phyloP scores from a whole-genome alignment of 2,888 invertebrate species.

The Drosophila birchii region DNA sequence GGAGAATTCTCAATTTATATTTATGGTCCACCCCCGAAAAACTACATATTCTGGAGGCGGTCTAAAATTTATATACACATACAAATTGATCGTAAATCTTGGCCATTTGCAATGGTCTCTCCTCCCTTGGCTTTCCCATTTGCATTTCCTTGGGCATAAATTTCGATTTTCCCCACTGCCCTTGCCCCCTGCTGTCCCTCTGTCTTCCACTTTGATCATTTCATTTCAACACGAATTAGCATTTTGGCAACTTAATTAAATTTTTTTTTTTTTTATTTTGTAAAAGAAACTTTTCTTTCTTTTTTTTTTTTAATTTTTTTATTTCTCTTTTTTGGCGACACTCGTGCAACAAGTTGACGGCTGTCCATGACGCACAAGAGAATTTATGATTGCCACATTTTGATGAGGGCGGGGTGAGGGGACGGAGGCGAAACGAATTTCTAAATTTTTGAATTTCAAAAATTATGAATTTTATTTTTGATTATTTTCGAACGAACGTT shows the following conservation, averaged over 20 bases:
- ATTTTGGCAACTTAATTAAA: slow-evolving; percentile 57
- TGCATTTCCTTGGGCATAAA: slow-evolving; percentile 38
- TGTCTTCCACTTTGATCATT: slow-evolving; percentile 42
- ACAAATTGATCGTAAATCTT: slow-evolving; percentile 68
- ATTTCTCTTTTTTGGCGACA: slow-evolving; percentile 9
- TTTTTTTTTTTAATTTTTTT: background rate
- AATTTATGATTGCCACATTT: slow-evolving; percentile 71
- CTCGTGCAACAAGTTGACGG: slow-evolving; percentile 78
- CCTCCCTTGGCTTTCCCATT: slow-evolving; percentile 10
- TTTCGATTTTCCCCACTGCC: slow-evolving; percentile 34
- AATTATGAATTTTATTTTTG: slow-evolving; percentile 55
- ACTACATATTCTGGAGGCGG: slow-evolving; percentile 28
- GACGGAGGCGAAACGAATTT: background rate
- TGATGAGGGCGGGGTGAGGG: background rate
- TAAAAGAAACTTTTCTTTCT: too few species aligned
- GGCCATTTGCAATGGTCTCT: slow-evolving; percentile 20
- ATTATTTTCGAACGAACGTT: slow-evolving; percentile 18
- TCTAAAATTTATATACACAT: slow-evolving; percentile 13
- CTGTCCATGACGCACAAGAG: slow-evolving; percentile 71
- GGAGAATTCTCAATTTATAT: slow-evolving; percentile 39
- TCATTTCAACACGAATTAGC: slow-evolving; percentile 56
- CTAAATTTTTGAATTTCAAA: slow-evolving; percentile 23
- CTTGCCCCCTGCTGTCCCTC: background rate
- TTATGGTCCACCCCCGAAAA: slow-evolving; percentile 20
- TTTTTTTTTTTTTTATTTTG: background rate